Conservation (phyloP, 2,113 vertebrate genomes). For the Ancistrus triradiatus region DNA sequence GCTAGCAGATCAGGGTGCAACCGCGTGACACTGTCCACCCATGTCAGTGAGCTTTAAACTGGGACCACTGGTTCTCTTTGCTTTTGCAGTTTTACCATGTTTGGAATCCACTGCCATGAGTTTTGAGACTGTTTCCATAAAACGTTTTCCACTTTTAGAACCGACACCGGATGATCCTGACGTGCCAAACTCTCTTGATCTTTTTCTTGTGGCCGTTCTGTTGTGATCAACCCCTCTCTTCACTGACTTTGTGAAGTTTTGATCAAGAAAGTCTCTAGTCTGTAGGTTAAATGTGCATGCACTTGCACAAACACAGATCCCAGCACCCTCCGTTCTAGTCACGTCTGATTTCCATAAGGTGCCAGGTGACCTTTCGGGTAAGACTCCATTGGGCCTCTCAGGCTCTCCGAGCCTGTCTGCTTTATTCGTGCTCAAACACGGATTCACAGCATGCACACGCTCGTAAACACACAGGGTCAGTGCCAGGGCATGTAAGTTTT, state of each 20-base stretch:
- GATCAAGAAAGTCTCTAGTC: neutral
- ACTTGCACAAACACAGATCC: constrained; percentile 3
- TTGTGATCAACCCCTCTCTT: too few relatives aligned
- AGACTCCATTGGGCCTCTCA: constrained; percentile 30
- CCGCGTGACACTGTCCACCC: too few relatives aligned
- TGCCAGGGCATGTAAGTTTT: neutral
- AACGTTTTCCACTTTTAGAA: too few relatives aligned
- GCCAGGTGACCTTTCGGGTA: constrained; percentile 38
- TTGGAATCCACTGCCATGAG: too few relatives aligned
- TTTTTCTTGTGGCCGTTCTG: too few relatives aligned
- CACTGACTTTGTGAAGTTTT: neutral
- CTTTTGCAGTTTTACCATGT: too few relatives aligned
- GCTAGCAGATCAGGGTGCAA: too few relatives aligned
- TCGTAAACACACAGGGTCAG: neutral
- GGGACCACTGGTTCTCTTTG: too few relatives aligned
- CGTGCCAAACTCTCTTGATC: too few relatives aligned
- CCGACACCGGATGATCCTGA: too few relatives aligned
- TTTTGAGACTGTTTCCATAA: too few relatives aligned
- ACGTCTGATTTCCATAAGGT: constrained; percentile 38
- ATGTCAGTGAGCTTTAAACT: too few relatives aligned
- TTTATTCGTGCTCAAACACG: constrained; percentile 11
- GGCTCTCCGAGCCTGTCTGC: constrained; percentile 1
- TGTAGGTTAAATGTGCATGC: constrained; percentile 1
- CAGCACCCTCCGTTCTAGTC: constrained; percentile 17
- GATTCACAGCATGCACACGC: constrained; percentile 1